These are phyloP conservation scores for Presbytis comata DNA, from an alignment of 2,797 vertebrate species.

Conservation along the genomic window DNA sequence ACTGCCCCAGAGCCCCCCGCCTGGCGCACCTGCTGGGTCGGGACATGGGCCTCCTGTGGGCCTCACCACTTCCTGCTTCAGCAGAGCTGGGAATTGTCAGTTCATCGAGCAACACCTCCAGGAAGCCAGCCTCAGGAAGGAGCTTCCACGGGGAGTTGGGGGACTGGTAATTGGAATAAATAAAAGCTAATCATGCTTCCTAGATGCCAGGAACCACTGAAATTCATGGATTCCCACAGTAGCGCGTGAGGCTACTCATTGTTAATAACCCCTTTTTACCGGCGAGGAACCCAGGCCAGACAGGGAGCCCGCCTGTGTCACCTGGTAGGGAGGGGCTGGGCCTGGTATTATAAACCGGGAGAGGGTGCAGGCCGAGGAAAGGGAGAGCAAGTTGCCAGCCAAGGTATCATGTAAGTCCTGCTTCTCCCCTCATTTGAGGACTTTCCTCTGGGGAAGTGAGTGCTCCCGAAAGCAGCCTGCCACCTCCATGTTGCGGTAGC, in stretches of 20 bases:
- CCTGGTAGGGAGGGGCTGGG: neutral
- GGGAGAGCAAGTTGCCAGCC: neutral
- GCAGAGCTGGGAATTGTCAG: neutral
- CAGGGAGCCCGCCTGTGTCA: rapidly evolving
- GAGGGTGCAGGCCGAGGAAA: neutral
- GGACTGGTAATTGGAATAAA: too few relatives aligned
- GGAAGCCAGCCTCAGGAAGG: neutral
- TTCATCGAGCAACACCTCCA: rapidly evolving
- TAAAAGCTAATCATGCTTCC: neutral
- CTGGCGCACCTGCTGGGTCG: neutral
- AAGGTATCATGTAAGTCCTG: neutral
- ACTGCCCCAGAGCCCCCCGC: neutral
- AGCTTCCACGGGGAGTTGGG: rapidly evolving
- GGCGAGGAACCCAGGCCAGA: neutral
- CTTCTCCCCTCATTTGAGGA: rapidly evolving
- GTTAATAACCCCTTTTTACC: too few relatives aligned
- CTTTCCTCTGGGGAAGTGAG: neutral
- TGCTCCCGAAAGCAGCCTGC: rapidly evolving
- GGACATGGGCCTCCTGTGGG: rapidly evolving
- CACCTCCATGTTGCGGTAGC: neutral
- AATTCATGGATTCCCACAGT: neutral
- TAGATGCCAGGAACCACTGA: neutral
- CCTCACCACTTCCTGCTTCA: rapidly evolving
- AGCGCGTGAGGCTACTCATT: rapidly evolving
- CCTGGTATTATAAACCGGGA: neutral